Base-by-base conservation (phyloP, 2,113 vertebrate genomes). In the Synchiropus splendidus region DNA sequence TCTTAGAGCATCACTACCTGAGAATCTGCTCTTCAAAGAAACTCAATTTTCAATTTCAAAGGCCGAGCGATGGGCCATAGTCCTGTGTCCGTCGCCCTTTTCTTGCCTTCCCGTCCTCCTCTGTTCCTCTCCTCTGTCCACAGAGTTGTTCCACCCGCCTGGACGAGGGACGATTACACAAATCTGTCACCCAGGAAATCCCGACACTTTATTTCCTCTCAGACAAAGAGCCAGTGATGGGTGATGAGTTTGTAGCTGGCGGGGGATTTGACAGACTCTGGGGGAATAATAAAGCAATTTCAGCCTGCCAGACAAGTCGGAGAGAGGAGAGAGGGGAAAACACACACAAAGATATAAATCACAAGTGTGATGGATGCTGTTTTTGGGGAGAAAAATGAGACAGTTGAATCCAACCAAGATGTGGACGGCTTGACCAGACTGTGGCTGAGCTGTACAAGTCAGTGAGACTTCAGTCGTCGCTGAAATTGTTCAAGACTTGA, bases 271-370 rank as follows among this genome's bases (percentile, higher is more conserved):
- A 73, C 74, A 72, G 72, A 76, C 72, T 81, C 74, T 39, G 16
- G 74, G 72, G 74, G 80, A 83, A 81, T 80, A 80, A 79, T 83
- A 80, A 81, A 80, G 78, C 76, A 83, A 83, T 81, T 80, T 81
- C 62, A 67, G 64, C 52, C 72, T 78, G 80, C 64, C 78, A 75
- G 58, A 56, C 54, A 71, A 70, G 54, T 67, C 59, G 11, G 55
- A 56, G 45, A 47, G 56, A 34, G 47, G 45, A 48, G 56, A 61
- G 36, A 4, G 21, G 21, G 45, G 16, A 51, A 57, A 61, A 60
- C 51, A 64, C 62, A 74, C 51, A 43, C n/a, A 16, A 58, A 63
- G 51, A 74, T 61, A 78, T 74, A 77, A 78, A 82, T 78, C 71
- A 74, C 56, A 56, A 2, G 16, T 38, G 35, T 70, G 54, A 78